A percentile compares a stretch with the other conserved stretches of the same genome.
Conservation (phyloP, 2,113 vertebrate genomes). For the Macaca nemestrina region DNA sequence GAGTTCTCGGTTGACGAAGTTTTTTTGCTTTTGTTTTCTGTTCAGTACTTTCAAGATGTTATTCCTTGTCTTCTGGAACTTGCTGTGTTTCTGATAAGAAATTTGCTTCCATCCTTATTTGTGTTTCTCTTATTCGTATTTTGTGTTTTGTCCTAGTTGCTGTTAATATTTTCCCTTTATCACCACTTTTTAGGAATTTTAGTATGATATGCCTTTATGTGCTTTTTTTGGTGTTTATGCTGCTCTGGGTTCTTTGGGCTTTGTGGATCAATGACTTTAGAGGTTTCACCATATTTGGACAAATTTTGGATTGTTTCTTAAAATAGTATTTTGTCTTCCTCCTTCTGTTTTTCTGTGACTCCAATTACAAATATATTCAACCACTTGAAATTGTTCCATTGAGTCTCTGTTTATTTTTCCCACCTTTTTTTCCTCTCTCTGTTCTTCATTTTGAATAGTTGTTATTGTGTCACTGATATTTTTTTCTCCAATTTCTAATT, state of each 20-base stretch:
- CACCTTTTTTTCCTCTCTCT: not conserved
- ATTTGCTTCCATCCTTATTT: not conserved
- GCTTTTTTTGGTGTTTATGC: not conserved
- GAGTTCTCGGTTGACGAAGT: not conserved
- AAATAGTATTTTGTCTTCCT: not conserved
- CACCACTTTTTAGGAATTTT: not conserved
- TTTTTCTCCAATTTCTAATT: not conserved
- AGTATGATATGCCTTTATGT: not conserved
- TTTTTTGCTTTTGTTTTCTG: not conserved
- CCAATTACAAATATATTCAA: not conserved
- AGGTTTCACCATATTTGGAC: not conserved
- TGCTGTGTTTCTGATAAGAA: not conserved
- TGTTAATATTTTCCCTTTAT: not conserved
- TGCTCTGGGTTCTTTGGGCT: not conserved
- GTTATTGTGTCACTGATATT: not conserved
- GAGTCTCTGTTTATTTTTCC: slow-evolving; percentile 1
- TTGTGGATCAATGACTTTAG: not conserved
- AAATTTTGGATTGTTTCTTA: not conserved
- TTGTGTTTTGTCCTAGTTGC: not conserved
- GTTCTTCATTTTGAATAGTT: not conserved
- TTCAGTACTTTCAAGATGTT: not conserved
- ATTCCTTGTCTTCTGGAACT: not conserved
- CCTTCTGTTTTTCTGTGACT: not conserved
- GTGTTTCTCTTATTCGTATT: not conserved
- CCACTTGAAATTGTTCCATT: not conserved